Conservation (phyloP, 2,888 invertebrate species). For the Salpingus planirostris region DNA sequence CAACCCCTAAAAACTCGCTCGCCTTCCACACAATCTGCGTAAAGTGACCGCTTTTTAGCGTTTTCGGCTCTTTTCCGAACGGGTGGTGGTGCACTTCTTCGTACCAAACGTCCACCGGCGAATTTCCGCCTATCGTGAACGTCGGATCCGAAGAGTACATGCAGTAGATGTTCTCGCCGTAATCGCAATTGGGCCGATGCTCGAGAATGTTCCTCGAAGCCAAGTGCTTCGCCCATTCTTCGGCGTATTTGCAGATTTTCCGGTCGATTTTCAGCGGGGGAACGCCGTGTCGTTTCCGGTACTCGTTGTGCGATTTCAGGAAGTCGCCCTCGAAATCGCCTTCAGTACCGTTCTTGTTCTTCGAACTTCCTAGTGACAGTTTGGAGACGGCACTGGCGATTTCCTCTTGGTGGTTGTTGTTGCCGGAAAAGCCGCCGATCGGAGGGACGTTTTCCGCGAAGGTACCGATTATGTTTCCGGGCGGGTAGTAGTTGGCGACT, state of each 20-base stretch:
- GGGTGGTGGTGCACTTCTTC: conserved; percentile 54
- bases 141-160: conserved; percentile 65
- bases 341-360: conserved; percentile 21
- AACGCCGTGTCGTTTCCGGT: conserved; percentile 60
- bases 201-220: conserved; percentile 57
- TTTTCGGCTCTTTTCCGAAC: conserved; percentile 55
- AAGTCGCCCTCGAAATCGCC: conserved; percentile 59
- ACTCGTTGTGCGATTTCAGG: conserved; percentile 66
- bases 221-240: conserved; percentile 63
- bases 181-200: conserved; percentile 67
- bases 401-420: conserved; percentile 33
- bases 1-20: conserved; percentile 58
- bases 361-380: conserved; percentile 37
- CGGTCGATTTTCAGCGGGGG: conserved; percentile 56
- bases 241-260: conserved; percentile 57
- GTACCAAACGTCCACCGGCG: conserved; percentile 75
- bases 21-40: conserved; percentile 64
- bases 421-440: conserved; percentile 40
- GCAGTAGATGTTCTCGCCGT: conserved; percentile 78
- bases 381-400: conserved; percentile 23
- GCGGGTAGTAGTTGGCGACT: conserved; percentile 83
- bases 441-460: conserved; percentile 66
- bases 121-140: conserved; percentile 55
- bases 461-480: conserved; percentile 73
- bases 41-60: conserved; percentile 58